Percentiles rank a stretch among this genome's conserved stretches.
These are phyloP conservation scores for Myrmecophaga tridactyla DNA, from an alignment of 2,113 vertebrate genomes.

Conservation along the genomic window DNA sequence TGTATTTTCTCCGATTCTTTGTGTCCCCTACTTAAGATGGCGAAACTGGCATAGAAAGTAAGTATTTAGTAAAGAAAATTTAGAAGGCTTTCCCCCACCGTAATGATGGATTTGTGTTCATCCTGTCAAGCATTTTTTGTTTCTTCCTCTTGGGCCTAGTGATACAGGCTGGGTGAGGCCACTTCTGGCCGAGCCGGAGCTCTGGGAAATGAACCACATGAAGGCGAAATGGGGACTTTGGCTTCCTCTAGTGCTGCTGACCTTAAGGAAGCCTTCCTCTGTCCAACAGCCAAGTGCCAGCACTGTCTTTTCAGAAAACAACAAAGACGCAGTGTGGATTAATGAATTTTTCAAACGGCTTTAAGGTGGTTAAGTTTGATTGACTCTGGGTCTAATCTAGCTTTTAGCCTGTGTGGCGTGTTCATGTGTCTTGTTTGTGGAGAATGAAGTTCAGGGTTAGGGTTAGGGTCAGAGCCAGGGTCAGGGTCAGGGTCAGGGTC, in stretches of 20 bases:
- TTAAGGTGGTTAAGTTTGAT: neutral
- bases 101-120: neutral
- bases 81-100: neutral
- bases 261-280: neutral
- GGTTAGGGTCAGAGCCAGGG: too few species aligned
- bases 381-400: neutral
- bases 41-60: neutral
- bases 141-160: neutral
- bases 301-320: conserved; percentile 19
- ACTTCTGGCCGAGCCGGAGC: neutral
- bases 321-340: neutral
- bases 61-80: neutral
- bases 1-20: neutral
- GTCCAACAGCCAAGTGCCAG: conserved; percentile 8
- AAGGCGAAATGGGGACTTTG: conserved; percentile 31
- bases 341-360: conserved; percentile 23
- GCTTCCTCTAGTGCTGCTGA: conserved; percentile 18
- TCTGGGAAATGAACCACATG: neutral
- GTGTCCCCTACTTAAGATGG: neutral
- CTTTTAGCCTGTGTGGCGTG: neutral
- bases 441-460: neutral
- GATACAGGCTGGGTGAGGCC: neutral
- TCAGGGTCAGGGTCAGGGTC: too few species aligned
- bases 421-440: neutral
- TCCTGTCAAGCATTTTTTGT: neutral